Percentiles rank a stretch among this genome's conserved stretches.
Evolutionary conservation across 2,113 vertebrate genomes (phyloP).

Genomic region (Oplegnathus fasciatus): DNA sequence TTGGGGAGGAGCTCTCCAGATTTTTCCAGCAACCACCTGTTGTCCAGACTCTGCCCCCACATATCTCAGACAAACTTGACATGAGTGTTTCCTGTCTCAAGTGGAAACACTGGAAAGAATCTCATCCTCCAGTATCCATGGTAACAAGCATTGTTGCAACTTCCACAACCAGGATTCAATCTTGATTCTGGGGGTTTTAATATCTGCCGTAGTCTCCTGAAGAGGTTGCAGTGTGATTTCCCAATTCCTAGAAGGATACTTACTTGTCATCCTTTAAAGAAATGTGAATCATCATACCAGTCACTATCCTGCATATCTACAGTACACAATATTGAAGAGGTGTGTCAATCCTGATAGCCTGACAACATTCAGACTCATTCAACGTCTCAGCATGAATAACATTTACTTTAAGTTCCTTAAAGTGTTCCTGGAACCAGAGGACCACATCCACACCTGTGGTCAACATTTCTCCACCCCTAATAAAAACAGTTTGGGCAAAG

Average conservation of each 20-base stretch:
- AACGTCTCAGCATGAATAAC: background rate
- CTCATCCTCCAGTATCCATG: conserved; percentile 47
- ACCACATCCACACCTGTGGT: conserved; percentile 7
- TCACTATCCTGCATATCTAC: background rate
- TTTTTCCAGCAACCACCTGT: conserved; percentile 18
- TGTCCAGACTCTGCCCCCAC: background rate
- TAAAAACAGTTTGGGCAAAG: conserved; percentile 1
- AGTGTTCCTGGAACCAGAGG: background rate
- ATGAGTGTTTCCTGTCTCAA: conserved; percentile 32
- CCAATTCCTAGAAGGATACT: background rate
- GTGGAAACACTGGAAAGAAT: conserved; percentile 29
- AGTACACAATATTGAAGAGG: background rate
- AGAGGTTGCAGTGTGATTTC: background rate
- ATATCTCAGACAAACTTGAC: conserved; percentile 23
- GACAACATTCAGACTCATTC: background rate
- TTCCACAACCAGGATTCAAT: background rate
- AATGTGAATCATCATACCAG: background rate
- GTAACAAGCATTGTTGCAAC: conserved; percentile 15
- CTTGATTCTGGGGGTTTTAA: background rate
- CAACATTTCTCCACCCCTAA: conserved; percentile 24
- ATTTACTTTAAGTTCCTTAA: background rate
- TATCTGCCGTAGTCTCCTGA: background rate
- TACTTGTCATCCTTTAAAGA: background rate
- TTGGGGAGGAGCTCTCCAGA: background rate
- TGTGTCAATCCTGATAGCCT: background rate